Base-by-base conservation (phyloP, 1,140 invertebrate genomes). In the Cotesia glomerata region DNA sequence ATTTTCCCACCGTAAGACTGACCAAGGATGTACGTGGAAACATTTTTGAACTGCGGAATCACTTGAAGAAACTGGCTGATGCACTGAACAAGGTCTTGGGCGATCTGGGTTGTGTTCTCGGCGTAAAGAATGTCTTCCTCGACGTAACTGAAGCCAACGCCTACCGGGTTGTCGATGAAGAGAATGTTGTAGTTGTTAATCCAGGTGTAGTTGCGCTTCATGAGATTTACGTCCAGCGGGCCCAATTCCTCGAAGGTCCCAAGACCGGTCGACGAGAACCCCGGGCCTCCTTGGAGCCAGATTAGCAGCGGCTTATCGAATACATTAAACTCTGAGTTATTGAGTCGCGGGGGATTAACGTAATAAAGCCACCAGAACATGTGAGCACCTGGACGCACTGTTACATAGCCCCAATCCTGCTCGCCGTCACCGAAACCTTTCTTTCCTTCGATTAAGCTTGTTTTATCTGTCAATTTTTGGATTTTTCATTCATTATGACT, bases 1-100 rank as follows among this genome's bases (percentile, higher is more conserved):
- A 96, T 96, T 88, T 97, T 97, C 0, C 94, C 95, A 11, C 95
- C 95, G 84, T 97, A 97, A 0, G 94, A 95, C 81, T 97, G 93
- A 32, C 91, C 92, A 73, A 93, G 93, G 58, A 97, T 94, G 76
- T 95, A 97, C 9, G 95, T 88, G 0, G 94, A 92, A 2, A 92
- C 89, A 4, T 82, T 86, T 78, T 91, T 87, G 78, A 95, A 95
- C 75, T 92, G 88, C 0, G 92, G 90, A 74, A 92, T 79, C 45
- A 84, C 78, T 16, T 87, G 78, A 54, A 91, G 90, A 76, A 96
- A 92, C 4, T 87, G 86, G 80, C 87, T 88, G 76, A 96, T 88
- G 9, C 95, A 86, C 49, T 89, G 88, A 0, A 96, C 85, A 65
- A 97, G 90, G 87, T 97, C 95, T 9, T 82, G 59, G 1, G 92